Evolutionary conservation across 2,888 invertebrate species (phyloP).

Genomic region (Alsophila aescularia): DNA sequence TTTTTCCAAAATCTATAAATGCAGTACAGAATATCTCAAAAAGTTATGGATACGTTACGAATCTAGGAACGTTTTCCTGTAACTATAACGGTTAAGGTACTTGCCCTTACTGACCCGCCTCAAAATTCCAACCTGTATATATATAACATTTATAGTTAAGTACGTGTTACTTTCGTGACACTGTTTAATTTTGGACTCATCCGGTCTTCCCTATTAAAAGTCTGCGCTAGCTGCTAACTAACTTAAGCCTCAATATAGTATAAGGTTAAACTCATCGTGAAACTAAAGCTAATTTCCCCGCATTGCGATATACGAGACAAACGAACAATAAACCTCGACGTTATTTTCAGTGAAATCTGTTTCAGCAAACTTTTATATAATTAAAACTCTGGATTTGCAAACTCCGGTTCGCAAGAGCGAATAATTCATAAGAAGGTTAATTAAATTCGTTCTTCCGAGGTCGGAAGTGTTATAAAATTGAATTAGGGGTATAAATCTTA

Average conservation of each 20-base stretch:
- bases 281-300: constrained; percentile 25
- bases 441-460: constrained; percentile 60
- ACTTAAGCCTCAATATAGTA: too few species aligned
- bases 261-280: not conserved
- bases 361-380: constrained; percentile 59
- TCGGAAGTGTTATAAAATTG: constrained; percentile 53
- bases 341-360: constrained; percentile 53
- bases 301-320: constrained; percentile 31
- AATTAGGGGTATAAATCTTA: constrained; percentile 52
- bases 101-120: too few species aligned
- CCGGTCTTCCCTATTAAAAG: too few species aligned
- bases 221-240: not conserved
- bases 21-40: too few species aligned
- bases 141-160: too few species aligned
- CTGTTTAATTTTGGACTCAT: too few species aligned
- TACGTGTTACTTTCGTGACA: too few species aligned
- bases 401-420: constrained; percentile 55
- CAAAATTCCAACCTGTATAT: too few species aligned
- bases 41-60: too few species aligned
- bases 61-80: too few species aligned
- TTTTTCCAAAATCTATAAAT: too few species aligned
- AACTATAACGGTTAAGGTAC: too few species aligned
- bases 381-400: constrained; percentile 62
- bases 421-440: constrained; percentile 70
- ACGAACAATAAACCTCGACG: constrained; percentile 44